Base-by-base conservation (phyloP, 2,888 invertebrate genomes). In the Cerastis leucographa region DNA sequence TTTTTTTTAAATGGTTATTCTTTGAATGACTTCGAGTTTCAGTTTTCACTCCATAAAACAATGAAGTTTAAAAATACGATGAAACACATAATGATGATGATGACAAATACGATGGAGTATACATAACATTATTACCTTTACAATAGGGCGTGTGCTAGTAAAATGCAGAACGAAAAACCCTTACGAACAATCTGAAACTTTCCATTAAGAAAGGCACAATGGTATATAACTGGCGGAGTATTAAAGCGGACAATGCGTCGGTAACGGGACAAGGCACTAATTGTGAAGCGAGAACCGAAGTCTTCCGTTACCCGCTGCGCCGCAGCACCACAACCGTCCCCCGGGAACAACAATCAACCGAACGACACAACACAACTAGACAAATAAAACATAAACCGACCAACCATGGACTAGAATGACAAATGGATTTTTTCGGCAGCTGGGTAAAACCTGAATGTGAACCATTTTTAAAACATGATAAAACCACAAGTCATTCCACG, bases 211-310 rank as follows among this genome's bases (percentile, higher is more conserved):
- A 90, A n/a, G 90, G 90, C 92, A 95, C 95, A 95, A 95, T 95
- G 95, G 94, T 90, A 92, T 92, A 94, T 94, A 93, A 94, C 92
- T 91, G 91, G 90, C 89, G 88, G 90, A 91, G 94, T 94, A 94
- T 92, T 93, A 94, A 92, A 91, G 93, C 94, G 92, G 93, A 96
- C 96, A 95, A 95, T 94, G 94, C 90, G 92, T 89, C 88, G 88
- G 93, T 96, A 96, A 96, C 96, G 96, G 96, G 93, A 96, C 94
- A 89, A 89, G 93, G 91, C 90, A 94, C 96, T 96, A 94, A 96
- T 96, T 95, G 94, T 94, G 94, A 94, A 94, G 92, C 90, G 93
- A 92, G 94, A 92, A 92, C 92, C 89, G 91, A 91, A 92, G 90
- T 94, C 93, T 95, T 94, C 95, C 95, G 95, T 94, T 95, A 95